A percentile compares a stretch with the other conserved stretches of the same genome.
These are phyloP conservation scores for Synanthedon vespiformis DNA, from an alignment of 2,888 invertebrate genomes.

Conservation along the genomic window DNA sequence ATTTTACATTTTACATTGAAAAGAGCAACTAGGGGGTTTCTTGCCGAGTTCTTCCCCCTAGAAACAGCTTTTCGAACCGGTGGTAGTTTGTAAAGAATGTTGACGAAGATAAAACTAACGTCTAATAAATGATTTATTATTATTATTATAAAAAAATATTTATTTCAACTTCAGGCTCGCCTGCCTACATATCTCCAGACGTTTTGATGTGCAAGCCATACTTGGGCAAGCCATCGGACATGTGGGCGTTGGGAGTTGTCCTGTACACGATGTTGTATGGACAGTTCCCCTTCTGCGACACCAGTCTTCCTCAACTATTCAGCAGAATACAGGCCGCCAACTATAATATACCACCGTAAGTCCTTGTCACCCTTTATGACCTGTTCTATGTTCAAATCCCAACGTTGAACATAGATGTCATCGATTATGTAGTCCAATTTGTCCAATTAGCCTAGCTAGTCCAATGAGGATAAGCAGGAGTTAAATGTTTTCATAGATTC, in stretches of 20 bases:
- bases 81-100: too few species aligned
- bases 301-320: conserved; percentile 78
- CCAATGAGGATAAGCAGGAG: background rate
- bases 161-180: conserved; percentile 61
- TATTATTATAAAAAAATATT: too few species aligned
- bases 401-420: too few species aligned
- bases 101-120: too few species aligned
- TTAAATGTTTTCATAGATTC: background rate
- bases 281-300: conserved; percentile 85
- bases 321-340: conserved; percentile 80
- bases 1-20: too few species aligned
- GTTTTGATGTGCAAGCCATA: conserved; percentile 82
- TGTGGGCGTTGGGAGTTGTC: conserved; percentile 86
- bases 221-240: conserved; percentile 82
- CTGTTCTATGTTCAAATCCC: background rate
- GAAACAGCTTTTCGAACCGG: too few species aligned
- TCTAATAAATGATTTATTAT: too few species aligned
- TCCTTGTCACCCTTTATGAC: conserved; percentile 10
- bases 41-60: too few species aligned
- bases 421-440: background rate
- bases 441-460: background rate
- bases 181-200: conserved; percentile 85
- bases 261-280: conserved; percentile 84
- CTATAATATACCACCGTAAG: conserved; percentile 79
- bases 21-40: too few species aligned